phyloP scores from a whole-genome alignment of 2,113 vertebrate species.

The Tachuris rubrigastra region DNA sequence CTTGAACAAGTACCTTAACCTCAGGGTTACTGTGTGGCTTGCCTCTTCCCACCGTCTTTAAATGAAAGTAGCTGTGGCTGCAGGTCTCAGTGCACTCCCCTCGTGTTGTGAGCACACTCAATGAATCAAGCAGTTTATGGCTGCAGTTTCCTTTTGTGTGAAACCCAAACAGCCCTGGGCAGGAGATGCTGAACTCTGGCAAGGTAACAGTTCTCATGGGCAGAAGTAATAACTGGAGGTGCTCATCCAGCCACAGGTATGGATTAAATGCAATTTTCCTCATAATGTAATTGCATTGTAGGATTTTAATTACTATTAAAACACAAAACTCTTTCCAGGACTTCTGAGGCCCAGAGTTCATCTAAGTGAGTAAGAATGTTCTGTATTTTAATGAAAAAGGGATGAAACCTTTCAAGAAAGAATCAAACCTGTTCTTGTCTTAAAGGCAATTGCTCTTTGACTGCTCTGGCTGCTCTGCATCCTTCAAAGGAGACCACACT shows the following conservation, averaged over 20 bases:
- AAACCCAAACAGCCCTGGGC: neutral
- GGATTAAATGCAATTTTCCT: neutral
- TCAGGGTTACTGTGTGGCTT: accelerated
- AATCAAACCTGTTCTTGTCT: neutral
- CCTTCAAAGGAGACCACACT: constrained; percentile 1
- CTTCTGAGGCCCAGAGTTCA: neutral
- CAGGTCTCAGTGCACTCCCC: neutral
- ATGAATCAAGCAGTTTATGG: neutral
- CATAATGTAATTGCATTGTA: neutral
- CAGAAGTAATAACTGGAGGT: neutral
- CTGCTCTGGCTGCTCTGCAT: neutral
- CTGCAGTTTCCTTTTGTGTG: neutral
- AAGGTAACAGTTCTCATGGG: neutral
- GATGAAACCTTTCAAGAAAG: neutral
- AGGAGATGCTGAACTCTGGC: neutral
- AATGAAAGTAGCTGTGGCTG: neutral
- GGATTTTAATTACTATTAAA: neutral
- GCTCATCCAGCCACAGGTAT: neutral
- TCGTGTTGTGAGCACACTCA: neutral
- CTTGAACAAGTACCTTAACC: neutral
- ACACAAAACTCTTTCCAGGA: neutral
- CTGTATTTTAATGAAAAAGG: neutral
- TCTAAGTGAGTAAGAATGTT: neutral
- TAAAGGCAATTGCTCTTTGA: constrained; percentile 3
- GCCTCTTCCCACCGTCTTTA: neutral